A percentile compares a stretch with the other conserved stretches of the same genome.
Conservation (phyloP, 2,113 vertebrate genomes). For the Mesembrinibis cayennensis region DNA sequence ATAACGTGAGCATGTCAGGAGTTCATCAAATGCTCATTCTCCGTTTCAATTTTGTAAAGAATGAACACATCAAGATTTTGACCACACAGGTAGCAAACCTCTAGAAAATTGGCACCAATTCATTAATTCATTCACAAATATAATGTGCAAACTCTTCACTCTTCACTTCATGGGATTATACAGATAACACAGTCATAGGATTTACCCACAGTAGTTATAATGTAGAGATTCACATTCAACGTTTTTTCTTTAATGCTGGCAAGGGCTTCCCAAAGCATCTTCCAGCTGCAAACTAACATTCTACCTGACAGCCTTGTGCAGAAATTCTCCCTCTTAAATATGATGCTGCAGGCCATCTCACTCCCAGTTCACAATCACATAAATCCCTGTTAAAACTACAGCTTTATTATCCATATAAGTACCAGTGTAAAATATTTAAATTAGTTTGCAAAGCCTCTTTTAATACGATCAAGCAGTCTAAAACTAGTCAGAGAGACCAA, state of each 20-base stretch:
- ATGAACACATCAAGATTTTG: neutral
- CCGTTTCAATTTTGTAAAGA: neutral
- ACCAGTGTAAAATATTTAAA: neutral
- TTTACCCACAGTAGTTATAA: neutral
- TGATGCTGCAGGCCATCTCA: neutral
- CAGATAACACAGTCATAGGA: neutral
- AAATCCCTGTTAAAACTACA: neutral
- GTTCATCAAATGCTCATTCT: neutral
- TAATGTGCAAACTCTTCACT: neutral
- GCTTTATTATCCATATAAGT: neutral
- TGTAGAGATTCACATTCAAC: neutral
- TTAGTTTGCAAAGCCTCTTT: neutral
- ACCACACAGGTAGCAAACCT: neutral
- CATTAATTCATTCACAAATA: conserved; percentile 18
- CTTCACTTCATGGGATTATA: neutral
- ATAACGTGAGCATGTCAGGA: neutral
- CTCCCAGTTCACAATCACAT: neutral
- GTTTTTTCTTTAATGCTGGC: neutral
- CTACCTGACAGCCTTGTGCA: neutral
- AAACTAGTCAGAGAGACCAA: neutral
- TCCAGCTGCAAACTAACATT: neutral
- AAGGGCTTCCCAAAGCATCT: neutral
- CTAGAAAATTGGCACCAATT: conserved; percentile 25
- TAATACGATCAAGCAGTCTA: neutral
- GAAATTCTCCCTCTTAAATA: neutral